phyloP scores from a whole-genome alignment of 2,113 vertebrate species.

The Nycticorax nycticorax region DNA sequence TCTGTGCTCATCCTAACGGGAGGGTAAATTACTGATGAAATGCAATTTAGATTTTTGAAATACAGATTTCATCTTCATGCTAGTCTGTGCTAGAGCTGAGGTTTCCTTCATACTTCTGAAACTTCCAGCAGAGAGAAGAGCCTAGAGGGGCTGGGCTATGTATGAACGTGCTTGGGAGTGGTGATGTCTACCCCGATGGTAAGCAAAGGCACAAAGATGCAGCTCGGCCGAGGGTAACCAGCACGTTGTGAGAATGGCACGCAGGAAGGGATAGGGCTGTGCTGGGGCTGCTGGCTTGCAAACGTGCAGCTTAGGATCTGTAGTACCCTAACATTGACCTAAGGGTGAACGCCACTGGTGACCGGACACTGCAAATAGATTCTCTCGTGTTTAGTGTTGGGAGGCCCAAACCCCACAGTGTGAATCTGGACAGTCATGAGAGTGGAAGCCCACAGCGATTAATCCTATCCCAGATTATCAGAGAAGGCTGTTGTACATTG shows the following conservation, averaged over 20 bases:
- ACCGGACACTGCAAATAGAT: not conserved
- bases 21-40: not conserved
- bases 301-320: too few relatives aligned
- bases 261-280: too few relatives aligned
- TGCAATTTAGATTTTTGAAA: not conserved
- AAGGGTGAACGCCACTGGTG: not conserved
- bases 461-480: not conserved
- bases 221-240: not conserved
- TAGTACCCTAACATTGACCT: not conserved
- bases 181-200: not conserved
- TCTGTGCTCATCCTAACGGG: not conserved
- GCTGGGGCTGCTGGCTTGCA: not conserved
- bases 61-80: not conserved
- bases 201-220: not conserved
- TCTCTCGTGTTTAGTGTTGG: not conserved
- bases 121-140: not conserved
- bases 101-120: not conserved
- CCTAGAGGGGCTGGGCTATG: not conserved
- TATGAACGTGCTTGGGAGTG: fast-evolving
- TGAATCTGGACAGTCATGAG: not conserved
- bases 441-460: not conserved
- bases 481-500: not conserved
- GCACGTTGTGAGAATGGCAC: fast-evolving
- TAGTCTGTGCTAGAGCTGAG: not conserved
- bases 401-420: not conserved